Evolutionary conservation across 2,113 vertebrate species (phyloP), one percentile per base, ranked within the genome.

Genomic region (Lota lota): DNA sequence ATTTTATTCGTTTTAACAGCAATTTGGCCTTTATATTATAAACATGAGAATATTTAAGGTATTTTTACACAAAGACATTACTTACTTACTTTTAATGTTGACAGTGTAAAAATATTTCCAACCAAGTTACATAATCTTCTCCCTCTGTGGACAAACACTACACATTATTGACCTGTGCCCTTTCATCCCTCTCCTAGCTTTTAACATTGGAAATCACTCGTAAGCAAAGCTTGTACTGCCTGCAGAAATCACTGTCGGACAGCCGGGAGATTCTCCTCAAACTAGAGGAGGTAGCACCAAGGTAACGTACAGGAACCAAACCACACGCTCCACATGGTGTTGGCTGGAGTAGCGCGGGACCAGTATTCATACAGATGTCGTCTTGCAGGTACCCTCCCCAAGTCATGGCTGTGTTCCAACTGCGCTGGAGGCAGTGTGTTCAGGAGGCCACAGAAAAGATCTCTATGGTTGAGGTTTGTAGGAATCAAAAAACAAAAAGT

Each of bases 381-480:
- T 61, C 7, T 61, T 58, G 5, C 73, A 92, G 92, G 33, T 61
- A n/a, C 56, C 78, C 76, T 2, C 57, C 72, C n/a, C 63, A 72
- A 24, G 66, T 75, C 0, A 50, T 92, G 28, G 68, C 83, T 20
- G 6, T n/a, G 0, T 5, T 3, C 0, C 67, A 77, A 16, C 81
- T 74, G 0, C 4, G 24, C 54, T 88, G 82, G 64, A 86, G 72
- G 66, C 40, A 67, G 15, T 79, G 15, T 1, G 5, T 91, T 4
- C 73, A 85, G 21, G 90, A 91, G 1, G 15, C 72, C 0, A 80
- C 89, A n/a, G 83, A 83, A 63, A 87, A 80, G 12, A 90, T 92
- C 50, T 33, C 69, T 0, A 19, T 28, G 2, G 61, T 67, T 0
- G 79, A 90, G 89, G 92, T 93, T 71, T 0, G 36, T 20, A 33